phyloP scores from a whole-genome alignment of 2,797 vertebrate species.

The Halcyon leucocephala region DNA sequence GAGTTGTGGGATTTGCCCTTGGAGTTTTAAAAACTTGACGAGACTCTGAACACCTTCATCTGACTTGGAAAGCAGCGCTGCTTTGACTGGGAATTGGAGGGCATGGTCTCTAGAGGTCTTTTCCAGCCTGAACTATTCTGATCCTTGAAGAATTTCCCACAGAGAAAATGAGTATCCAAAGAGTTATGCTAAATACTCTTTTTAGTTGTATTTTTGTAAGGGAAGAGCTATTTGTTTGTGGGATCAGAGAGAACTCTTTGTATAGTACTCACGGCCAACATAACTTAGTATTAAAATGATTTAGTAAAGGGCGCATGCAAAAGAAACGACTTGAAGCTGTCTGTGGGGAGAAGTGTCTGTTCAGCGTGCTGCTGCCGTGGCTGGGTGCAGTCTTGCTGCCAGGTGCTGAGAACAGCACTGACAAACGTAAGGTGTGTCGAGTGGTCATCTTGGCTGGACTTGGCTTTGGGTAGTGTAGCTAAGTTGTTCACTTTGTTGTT shows the following conservation, averaged over 20 bases:
- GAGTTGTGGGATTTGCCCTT: not conserved
- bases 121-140: conserved; percentile 6
- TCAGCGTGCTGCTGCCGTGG: not conserved
- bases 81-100: not conserved
- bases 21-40: not conserved
- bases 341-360: not conserved
- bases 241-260: not conserved
- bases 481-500: not conserved
- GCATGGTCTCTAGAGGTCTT: not conserved
- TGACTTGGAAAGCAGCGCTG: not conserved
- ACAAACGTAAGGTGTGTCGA: not conserved
- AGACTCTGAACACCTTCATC: not conserved
- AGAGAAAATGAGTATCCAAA: not conserved
- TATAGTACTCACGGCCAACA: not conserved
- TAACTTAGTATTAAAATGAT: not conserved
- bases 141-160: not conserved
- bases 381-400: not conserved
- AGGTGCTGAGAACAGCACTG: not conserved
- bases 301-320: not conserved
- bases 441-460: not conserved
- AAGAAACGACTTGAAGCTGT: not conserved
- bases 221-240: not conserved
- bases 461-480: not conserved
- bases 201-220: not conserved
- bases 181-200: not conserved